phyloP scores from a whole-genome alignment of 2,888 invertebrate species.

The Brachyopa scutellaris region DNA sequence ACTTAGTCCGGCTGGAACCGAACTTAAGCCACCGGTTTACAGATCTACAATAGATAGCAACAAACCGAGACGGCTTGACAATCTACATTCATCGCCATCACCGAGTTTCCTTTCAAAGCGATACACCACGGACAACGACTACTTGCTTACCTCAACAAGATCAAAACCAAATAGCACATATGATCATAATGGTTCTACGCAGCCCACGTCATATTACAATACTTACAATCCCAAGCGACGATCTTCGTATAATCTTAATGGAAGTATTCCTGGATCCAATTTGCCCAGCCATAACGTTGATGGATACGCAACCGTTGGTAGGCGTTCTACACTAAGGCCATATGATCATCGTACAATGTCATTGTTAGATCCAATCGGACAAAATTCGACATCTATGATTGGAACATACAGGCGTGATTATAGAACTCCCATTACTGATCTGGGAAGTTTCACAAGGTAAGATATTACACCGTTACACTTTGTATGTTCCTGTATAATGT shows the following conservation, averaged over 20 bases:
- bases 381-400: constrained; percentile 68
- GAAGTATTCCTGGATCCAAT: constrained; percentile 73
- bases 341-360: constrained; percentile 81
- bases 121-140: constrained; percentile 77
- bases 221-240: constrained; percentile 81
- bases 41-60: constrained; percentile 77
- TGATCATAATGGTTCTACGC: constrained; percentile 38
- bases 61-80: constrained; percentile 79
- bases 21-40: constrained; percentile 79
- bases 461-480: constrained; percentile 10
- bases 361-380: constrained; percentile 77
- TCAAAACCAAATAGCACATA: constrained; percentile 34
- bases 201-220: constrained; percentile 77
- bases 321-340: constrained; percentile 77
- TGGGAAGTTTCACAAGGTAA: constrained; percentile 78
- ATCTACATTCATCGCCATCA: constrained; percentile 77
- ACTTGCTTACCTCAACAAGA: constrained; percentile 62
- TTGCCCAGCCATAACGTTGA: constrained; percentile 76
- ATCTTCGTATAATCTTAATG: constrained; percentile 79
- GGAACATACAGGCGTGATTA: constrained; percentile 76
- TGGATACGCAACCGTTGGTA: constrained; percentile 81
- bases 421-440: constrained; percentile 77
- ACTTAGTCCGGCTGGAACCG: constrained; percentile 79
- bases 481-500: no score
- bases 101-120: constrained; percentile 78